Base-by-base conservation (phyloP, 2,113 vertebrate genomes). In the Galbula dea region DNA sequence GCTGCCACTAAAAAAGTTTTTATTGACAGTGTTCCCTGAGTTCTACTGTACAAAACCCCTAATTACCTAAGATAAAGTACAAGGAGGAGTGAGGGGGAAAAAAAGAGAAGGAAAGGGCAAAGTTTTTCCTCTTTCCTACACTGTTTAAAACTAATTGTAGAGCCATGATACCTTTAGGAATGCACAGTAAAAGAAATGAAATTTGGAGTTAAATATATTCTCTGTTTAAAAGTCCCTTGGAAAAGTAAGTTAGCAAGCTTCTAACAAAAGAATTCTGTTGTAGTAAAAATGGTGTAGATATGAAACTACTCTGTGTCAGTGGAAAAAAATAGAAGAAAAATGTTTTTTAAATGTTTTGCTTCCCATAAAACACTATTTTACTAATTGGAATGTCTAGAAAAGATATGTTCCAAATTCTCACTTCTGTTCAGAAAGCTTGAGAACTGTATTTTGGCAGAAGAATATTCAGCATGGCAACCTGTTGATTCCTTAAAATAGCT, bases 81-180 rank as follows among this genome's bases (percentile, higher is more conserved):
- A 37, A 54, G n/a, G 7, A 27, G 1, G 1, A 1, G 2, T 30
- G 4, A 80, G 9, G 2, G 19, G 63, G 66, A 69, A 67, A 7
- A 3, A 11, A 84, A 84, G 21, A 43, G 17, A 74, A 71, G 9
- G 11, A 45, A 92, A 65, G 24, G 14, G n/a, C 3, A 36, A 68
- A 62, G 1, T 9, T 74, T 81, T 81, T 69, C 5, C 22, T 57
- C 24, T 45, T 77, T 74, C 22, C 23, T 75, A 24, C 3, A 12
- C 6, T 43, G 23, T 59, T 87, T 71, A 55, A 29, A 82, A 65
- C 11, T 18, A 30, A 12, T 43, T 79, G 12, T 24, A 65, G 65
- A 77, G 16, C 7, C 17, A 21, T 5, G 4, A 36, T n/a, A 32
- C 39, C 17, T 84, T 63, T 27, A 51, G 39, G 85, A 76, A 83